phyloP scores from a whole-genome alignment of 2,113 vertebrate species.

The Cyprinus carpio region DNA sequence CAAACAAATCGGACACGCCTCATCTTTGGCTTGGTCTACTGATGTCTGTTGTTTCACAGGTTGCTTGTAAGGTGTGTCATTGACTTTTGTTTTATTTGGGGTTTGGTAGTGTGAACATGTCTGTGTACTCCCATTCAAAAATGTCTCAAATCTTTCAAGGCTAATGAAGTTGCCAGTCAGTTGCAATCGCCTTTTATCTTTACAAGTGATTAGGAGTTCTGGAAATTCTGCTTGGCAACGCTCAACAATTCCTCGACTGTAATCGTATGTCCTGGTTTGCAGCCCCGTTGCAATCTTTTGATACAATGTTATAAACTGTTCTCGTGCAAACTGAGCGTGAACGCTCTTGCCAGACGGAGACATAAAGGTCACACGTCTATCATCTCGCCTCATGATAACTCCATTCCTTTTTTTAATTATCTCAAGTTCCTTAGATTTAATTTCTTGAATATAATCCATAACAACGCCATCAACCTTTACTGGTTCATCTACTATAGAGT shows the following conservation, averaged over 20 bases:
- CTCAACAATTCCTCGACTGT: neutral
- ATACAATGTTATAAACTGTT: slow-evolving; percentile 71
- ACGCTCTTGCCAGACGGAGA: neutral
- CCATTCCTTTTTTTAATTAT: slow-evolving; percentile 48
- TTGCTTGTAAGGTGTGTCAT: neutral
- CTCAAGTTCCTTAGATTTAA: slow-evolving; percentile 46
- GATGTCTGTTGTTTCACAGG: neutral
- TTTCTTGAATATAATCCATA: slow-evolving; percentile 65
- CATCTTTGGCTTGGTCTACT: slow-evolving; percentile 34
- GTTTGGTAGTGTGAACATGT: neutral
- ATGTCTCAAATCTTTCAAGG: slow-evolving; percentile 53
- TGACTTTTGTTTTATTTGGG: neutral
- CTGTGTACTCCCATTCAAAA: neutral
- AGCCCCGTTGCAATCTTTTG: slow-evolving; percentile 70
- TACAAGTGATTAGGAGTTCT: slow-evolving; percentile 52
- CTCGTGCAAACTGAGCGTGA: slow-evolving; percentile 51
- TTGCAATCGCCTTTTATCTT: neutral
- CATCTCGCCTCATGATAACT: neutral
- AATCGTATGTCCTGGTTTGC: slow-evolving; percentile 1
- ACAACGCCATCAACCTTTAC: slow-evolving; percentile 52
- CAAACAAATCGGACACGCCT: slow-evolving; percentile 73
- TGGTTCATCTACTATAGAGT: neutral
- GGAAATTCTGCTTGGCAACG: slow-evolving; percentile 58
- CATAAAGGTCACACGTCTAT: neutral
- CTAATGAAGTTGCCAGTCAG: slow-evolving; percentile 60